Evolutionary conservation across 1,140 invertebrate genomes (phyloP).

Genomic region (Calephelis virginiensis): DNA sequence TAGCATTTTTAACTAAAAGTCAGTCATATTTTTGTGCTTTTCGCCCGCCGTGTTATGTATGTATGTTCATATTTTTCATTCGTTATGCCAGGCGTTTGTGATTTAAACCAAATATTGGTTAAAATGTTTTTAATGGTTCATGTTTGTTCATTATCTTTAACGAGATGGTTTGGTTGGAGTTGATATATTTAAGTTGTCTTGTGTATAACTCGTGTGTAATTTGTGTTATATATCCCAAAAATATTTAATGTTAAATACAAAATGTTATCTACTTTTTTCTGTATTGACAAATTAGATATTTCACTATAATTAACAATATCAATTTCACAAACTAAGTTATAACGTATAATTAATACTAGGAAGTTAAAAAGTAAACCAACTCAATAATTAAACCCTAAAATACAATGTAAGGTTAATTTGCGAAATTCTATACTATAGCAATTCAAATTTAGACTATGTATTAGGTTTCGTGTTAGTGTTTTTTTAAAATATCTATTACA

Average conservation of each 20-base stretch:
- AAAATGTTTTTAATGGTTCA: conserved; percentile 29
- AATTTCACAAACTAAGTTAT: too few species aligned
- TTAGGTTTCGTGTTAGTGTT: too few species aligned
- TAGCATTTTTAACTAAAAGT: conserved; percentile 10
- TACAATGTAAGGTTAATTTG: too few species aligned
- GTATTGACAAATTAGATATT: too few species aligned
- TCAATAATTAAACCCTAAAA: too few species aligned
- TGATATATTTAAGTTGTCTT: conserved; percentile 10
- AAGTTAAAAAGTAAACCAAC: too few species aligned
- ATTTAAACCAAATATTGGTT: conserved; percentile 37
- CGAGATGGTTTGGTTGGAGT: conserved; percentile 18
- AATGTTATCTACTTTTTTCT: background rate
- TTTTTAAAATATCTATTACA: too few species aligned
- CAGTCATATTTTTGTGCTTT: conserved; percentile 22
- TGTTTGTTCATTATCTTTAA: conserved; percentile 22
- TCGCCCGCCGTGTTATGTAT: conserved; percentile 25
- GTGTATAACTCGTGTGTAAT: conserved; percentile 5
- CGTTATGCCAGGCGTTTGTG: conserved; percentile 25
- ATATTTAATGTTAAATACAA: background rate
- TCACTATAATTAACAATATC: too few species aligned
- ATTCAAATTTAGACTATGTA: too few species aligned
- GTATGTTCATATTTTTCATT: conserved; percentile 24
- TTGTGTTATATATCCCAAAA: conserved; percentile 2
- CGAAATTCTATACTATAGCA: too few species aligned
- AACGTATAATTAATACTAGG: too few species aligned